Percentiles rank a stretch among this genome's conserved stretches.
Evolutionary conservation across 2,113 vertebrate genomes (phyloP).

Genomic region (Tretioscincus oriximinensis): DNA sequence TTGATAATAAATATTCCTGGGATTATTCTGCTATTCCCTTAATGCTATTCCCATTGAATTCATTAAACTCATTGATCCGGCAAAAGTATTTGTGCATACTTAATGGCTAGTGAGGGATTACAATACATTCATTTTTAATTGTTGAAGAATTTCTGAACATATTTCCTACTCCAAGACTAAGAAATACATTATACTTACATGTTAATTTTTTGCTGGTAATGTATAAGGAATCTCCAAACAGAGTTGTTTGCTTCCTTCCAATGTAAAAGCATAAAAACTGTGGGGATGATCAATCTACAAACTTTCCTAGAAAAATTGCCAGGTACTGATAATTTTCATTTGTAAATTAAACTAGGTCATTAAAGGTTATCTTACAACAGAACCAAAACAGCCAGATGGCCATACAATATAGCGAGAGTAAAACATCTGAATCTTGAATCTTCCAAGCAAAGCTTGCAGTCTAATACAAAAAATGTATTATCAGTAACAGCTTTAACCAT

Average conservation of each 20-base stretch:
- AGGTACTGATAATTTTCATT: neutral
- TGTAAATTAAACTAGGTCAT: neutral
- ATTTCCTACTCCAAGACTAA: neutral
- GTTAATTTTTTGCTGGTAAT: neutral
- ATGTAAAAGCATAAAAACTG: slow-evolving; percentile 5
- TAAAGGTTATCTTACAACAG: neutral
- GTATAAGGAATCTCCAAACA: neutral
- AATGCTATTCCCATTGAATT: no score
- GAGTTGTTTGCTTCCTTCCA: slow-evolving; percentile 16
- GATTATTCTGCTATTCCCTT: no score
- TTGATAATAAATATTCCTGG: no score
- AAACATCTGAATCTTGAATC: neutral
- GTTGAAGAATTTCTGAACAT: neutral
- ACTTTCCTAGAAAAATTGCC: neutral
- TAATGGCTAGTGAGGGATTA: no score
- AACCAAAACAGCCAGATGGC: neutral
- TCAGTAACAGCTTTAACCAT: neutral
- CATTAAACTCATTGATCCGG: no score
- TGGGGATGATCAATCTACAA: neutral
- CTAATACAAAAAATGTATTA: neutral
- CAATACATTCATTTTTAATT: no score
- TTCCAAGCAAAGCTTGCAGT: neutral
- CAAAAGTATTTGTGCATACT: no score
- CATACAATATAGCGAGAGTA: slow-evolving; percentile 7
- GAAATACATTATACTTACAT: neutral